Base-by-base conservation (phyloP, 2,888 invertebrate species). In the Scaptomyza cyrtandrae region DNA sequence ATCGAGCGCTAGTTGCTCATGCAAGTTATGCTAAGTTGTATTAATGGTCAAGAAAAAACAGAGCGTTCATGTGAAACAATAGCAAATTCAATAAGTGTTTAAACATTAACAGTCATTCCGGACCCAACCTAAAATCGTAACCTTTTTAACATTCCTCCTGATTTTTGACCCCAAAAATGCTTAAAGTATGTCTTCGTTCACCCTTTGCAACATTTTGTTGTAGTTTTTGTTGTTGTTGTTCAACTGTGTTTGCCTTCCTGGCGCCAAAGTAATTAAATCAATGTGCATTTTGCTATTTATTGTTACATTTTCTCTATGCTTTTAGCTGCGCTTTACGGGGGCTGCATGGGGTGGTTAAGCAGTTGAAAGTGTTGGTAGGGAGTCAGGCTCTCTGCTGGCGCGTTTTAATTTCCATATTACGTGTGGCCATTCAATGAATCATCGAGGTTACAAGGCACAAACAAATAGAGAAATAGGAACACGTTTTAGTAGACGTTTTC, bases 341-440 rank as follows among this genome's bases (percentile, higher is more conserved):
- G 16, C 14, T 16, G 10, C 10, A 9, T 10, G 10, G 16, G 16
- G 41, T 39, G 16, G 37, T 33, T 16, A 33, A 14, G 16, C 3
- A 29, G 11, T 16, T 9, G 35, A 2, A 3, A 14, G 3, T n/a
- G 24, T 31, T n/a, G 6, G 41, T 3, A n/a, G 3, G 33, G 10
- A n/a, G 52, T 10, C 4, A n/a, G 39, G 16, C 24, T 55, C 41
- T 14, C 27, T 52, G 59, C 53, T 44, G 48, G 63, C 61, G 63
- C 64, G 65, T 64, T 83, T 75, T 80, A 89, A 90, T 87, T 87
- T 87, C 74, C 84, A 86, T 82, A 89, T 89, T 80, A 85, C 89
- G 90, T 90, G 90, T 79, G 75, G 67, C 76, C 71, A 71, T 72
- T 70, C 78, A 85, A 90, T 89, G 86, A 86, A 90, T 87, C 89